Percentiles rank a stretch among this genome's conserved stretches.
Conservation (phyloP, 2,797 vertebrate genomes). For the Rhinogobio ventralis region DNA sequence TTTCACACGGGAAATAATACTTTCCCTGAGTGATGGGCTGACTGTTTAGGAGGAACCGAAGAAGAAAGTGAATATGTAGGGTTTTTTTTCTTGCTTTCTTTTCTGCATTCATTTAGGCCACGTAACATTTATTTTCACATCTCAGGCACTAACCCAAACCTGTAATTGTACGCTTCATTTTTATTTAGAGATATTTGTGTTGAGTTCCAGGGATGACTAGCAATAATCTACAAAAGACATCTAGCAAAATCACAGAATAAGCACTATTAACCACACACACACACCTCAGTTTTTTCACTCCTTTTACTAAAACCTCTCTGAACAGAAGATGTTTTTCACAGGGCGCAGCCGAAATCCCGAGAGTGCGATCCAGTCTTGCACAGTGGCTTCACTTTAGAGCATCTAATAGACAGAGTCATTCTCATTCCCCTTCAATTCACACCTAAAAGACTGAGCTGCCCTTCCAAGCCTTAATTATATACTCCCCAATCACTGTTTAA, state of each 20-base stretch:
- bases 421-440: conserved; percentile 78
- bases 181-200: conserved; percentile 2
- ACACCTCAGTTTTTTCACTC: not conserved
- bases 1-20: conserved; percentile 53
- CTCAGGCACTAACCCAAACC: not conserved
- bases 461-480: conserved; percentile 78
- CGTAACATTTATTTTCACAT: conserved; percentile 14
- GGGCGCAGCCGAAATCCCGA: conserved; percentile 38
- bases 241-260: not conserved
- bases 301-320: conserved; percentile 6
- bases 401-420: conserved; percentile 77
- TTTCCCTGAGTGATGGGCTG: conserved; percentile 39
- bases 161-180: conserved; percentile 8
- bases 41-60: conserved; percentile 32
- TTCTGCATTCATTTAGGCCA: conserved; percentile 27
- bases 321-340: conserved; percentile 43
- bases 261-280: conserved; percentile 7
- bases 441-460: conserved; percentile 77
- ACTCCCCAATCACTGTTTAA: conserved; percentile 77
- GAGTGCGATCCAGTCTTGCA: conserved; percentile 62
- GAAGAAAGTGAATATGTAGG: conserved; percentile 18
- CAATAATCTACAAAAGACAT: conserved; percentile 21
- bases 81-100: not conserved
- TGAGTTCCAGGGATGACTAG: not conserved
- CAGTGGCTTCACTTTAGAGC: conserved; percentile 71